Base-by-base conservation (phyloP, 2,113 vertebrate genomes). In the Gymnogyps californianus region DNA sequence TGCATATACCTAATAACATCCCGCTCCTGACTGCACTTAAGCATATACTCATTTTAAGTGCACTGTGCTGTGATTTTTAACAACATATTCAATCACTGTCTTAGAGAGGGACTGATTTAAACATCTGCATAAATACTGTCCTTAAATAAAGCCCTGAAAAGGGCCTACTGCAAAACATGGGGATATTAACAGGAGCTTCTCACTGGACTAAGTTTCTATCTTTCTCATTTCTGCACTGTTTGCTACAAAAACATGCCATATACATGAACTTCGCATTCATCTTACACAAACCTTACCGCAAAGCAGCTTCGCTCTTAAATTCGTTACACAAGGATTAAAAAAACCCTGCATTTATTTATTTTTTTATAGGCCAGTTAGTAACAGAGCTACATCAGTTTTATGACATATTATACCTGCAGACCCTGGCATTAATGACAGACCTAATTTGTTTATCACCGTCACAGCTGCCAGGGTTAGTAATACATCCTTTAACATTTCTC, bases 371-470 rank as follows among this genome's bases (percentile, higher is more conserved):
- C 66, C 62, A 74, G 65, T 29, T 21, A 87, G 51, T 34, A 88
- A 92, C 54, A 95, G 69, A 96, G 83, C 92, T 16, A 80, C 4
- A 61, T 71, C 24, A 59, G 40, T 49, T 92, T 26, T 29, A 51
- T 75, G 79, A 87, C 77, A 61, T 10, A 72, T 72, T 96, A 90
- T 40, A 55, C 76, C 79, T 76, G 76, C 70, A 94, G 65, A 96
- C 65, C 65, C 21, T 36, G 87, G 55, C 40, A 87, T 62, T 86
- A 87, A 93, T 70, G 96, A 95, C 95, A 96, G 95, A 72, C 74
- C 78, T 87, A 72, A 91, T 96, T 97, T 97, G 72, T 96, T 97
- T 93, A 95, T 90, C 91, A 49, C 28, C 21, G 2, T 91, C 52
- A 47, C 64, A 94, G 88, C 85, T 96, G 94, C 72, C 94, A 93